Evolutionary conservation across 2,888 invertebrate species (phyloP).

Genomic region (Acanthoscelides obtectus): DNA sequence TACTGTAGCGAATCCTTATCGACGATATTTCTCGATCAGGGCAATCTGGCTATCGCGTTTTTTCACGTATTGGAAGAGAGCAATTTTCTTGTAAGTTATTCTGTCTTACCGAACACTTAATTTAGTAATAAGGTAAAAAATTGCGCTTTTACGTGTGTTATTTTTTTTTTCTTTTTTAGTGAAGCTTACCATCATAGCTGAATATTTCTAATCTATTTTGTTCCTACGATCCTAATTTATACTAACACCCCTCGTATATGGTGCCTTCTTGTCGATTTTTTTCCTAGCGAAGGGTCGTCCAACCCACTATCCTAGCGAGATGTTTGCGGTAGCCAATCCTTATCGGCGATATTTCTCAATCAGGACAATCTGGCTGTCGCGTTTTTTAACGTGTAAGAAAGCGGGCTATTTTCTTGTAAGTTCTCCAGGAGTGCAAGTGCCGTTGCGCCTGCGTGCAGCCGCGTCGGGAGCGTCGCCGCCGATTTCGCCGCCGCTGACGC

Average conservation of each 20-base stretch:
- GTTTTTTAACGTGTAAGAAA: conserved; percentile 1
- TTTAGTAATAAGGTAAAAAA: too few relatives aligned
- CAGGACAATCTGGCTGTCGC: conserved; percentile 14
- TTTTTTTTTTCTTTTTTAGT: too few relatives aligned
- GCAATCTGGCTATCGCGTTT: conserved; percentile 9
- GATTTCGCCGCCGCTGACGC: background rate
- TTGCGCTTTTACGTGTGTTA: too few relatives aligned
- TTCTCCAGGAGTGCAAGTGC: conserved; percentile 28
- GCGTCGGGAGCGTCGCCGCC: background rate
- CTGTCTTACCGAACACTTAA: conserved; percentile 24
- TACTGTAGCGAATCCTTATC: conserved; percentile 33
- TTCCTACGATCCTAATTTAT: too few relatives aligned
- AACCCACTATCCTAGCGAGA: conserved; percentile 44
- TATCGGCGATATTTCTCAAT: conserved; percentile 28
- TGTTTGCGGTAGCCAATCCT: conserved; percentile 35
- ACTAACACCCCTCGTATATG: background rate
- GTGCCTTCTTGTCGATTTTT: conserved; percentile 21
- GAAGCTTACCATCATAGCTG: too few relatives aligned
- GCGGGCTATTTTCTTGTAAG: conserved; percentile 23
- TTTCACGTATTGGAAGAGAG: conserved; percentile 7
- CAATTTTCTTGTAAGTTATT: conserved; percentile 27
- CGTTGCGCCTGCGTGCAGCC: conserved; percentile 31
- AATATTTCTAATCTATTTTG: too few relatives aligned
- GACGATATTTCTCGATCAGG: conserved; percentile 27
- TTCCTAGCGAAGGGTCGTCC: conserved; percentile 41